Conservation (phyloP, 2,797 vertebrate species). For the Martes flavigula region DNA sequence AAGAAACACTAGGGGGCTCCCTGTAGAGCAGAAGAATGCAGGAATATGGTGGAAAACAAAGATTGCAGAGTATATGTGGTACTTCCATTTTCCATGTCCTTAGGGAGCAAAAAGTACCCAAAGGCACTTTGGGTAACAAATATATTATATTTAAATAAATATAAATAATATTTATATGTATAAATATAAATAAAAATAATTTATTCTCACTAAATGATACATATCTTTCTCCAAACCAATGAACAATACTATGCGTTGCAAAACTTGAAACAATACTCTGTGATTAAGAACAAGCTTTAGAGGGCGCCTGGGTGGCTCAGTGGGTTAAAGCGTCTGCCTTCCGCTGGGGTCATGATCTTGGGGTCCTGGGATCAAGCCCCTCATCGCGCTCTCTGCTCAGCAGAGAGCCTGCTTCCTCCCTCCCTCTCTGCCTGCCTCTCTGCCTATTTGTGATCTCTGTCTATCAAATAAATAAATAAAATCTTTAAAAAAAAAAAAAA, state of each 20-base stretch:
- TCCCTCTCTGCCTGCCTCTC: too few species aligned
- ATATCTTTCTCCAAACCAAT: neutral
- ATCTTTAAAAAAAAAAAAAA: too few species aligned
- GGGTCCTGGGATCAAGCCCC: too few species aligned
- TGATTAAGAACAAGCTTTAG: constrained; percentile 22
- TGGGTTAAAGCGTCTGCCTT: too few species aligned
- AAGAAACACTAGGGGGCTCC: neutral
- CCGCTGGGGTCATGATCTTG: too few species aligned
- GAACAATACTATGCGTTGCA: neutral
- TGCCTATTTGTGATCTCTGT: too few species aligned
- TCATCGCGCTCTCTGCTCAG: too few species aligned
- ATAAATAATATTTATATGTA: too few species aligned
- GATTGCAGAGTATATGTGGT: neutral
- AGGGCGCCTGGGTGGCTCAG: too few species aligned
- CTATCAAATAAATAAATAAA: too few species aligned
- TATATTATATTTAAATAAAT: too few species aligned
- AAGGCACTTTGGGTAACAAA: neutral
- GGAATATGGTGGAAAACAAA: neutral
- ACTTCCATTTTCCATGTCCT: neutral
- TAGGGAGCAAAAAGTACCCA: neutral
- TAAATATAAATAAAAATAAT: neutral
- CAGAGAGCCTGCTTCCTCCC: too few species aligned
- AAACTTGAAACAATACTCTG: neutral
- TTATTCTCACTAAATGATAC: neutral
- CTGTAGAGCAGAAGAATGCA: neutral